These are phyloP conservation scores for Phrynosoma blainvillii DNA, from an alignment of 2,113 vertebrate genomes.

Conservation along the genomic window DNA sequence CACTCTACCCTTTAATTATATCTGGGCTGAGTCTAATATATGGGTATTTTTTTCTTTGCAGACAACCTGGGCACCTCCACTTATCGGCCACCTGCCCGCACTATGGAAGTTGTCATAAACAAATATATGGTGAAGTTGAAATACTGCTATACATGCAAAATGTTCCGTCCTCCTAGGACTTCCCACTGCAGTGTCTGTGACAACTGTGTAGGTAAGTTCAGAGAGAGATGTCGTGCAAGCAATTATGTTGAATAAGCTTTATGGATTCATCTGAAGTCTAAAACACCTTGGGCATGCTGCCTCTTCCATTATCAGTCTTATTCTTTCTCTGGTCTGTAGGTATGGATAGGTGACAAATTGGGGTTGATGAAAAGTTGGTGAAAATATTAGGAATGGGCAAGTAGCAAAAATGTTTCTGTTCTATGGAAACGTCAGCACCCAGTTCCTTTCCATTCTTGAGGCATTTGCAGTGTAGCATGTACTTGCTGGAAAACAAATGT, in stretches of 20 bases:
- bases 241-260: no score
- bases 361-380: not conserved
- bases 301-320: not conserved
- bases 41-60: conserved; percentile 59
- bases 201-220: conserved; percentile 92
- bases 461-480: not conserved
- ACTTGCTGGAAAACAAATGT: not conserved
- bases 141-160: conserved; percentile 98
- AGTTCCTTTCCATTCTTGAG: not conserved
- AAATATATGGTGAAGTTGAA: conserved; percentile 94
- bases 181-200: conserved; percentile 97
- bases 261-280: no score
- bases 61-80: conserved; percentile 91
- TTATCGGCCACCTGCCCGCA: conserved; percentile 90
- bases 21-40: not conserved
- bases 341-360: not conserved
- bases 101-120: conserved; percentile 93
- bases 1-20: not conserved
- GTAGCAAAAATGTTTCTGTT: not conserved
- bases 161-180: conserved; percentile 93
- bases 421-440: not conserved
- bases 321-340: not conserved
- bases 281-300: no score
- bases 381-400: not conserved
- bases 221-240: rapidly evolving